Conservation (phyloP, 2,888 invertebrate species). For the Agriotes lineatus region DNA sequence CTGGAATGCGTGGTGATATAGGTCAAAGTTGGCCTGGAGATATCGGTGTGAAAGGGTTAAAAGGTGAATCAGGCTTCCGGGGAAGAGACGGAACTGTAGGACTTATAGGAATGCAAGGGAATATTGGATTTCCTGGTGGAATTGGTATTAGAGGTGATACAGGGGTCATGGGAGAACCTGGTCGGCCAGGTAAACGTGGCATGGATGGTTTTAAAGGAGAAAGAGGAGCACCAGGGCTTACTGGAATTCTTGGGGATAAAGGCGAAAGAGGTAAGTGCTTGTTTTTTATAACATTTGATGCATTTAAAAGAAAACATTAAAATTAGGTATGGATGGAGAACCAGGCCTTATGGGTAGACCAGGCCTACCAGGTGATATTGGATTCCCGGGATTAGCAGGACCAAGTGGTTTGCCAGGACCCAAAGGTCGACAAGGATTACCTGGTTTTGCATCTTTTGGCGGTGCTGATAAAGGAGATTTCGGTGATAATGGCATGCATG, state of each 20-base stretch:
- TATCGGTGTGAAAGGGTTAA: slow-evolving; percentile 65
- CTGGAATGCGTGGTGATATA: slow-evolving; percentile 53
- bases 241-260: slow-evolving; percentile 60
- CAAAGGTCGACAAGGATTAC: slow-evolving; percentile 68
- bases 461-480: slow-evolving; percentile 67
- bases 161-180: slow-evolving; percentile 67
- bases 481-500: slow-evolving; percentile 70
- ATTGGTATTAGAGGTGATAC: slow-evolving; percentile 69
- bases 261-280: slow-evolving; percentile 78
- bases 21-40: slow-evolving; percentile 57
- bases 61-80: slow-evolving; percentile 48
- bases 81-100: slow-evolving; percentile 56
- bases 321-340: slow-evolving; percentile 76
- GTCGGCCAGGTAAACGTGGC: slow-evolving; percentile 48
- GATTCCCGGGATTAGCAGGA: slow-evolving; percentile 68
- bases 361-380: slow-evolving; percentile 69
- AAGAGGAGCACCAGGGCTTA: slow-evolving; percentile 68
- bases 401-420: slow-evolving; percentile 68
- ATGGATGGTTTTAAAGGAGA: slow-evolving; percentile 68
- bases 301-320: too few relatives aligned
- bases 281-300: too few relatives aligned
- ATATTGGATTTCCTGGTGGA: slow-evolving; percentile 51
- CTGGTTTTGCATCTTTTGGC: slow-evolving; percentile 62
- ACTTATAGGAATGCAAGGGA: slow-evolving; percentile 47
- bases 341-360: slow-evolving; percentile 73